Percentiles rank a stretch among this genome's conserved stretches.
These are phyloP conservation scores for Cheilosia pagana DNA, from an alignment of 2,888 invertebrate species.

Conservation along the genomic window DNA sequence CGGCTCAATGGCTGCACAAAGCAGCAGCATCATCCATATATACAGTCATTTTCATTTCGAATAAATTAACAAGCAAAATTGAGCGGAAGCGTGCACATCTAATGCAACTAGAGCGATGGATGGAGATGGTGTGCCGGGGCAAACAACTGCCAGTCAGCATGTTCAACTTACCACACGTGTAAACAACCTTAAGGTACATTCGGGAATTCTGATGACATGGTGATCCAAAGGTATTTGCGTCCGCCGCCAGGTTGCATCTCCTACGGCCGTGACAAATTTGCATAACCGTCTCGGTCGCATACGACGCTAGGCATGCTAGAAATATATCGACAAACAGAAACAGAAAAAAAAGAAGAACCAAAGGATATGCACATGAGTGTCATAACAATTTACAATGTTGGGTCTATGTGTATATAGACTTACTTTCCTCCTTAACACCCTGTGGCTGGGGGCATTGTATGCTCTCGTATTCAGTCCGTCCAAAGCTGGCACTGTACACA, in stretches of 20 bases:
- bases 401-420: conserved; percentile 83
- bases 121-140: conserved; percentile 4
- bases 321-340: conserved; percentile 75
- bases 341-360: conserved; percentile 40
- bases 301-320: conserved; percentile 93
- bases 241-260: conserved; percentile 91
- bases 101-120: conserved; percentile 11
- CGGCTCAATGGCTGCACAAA: not conserved
- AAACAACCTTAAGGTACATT: conserved; percentile 94
- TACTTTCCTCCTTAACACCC: conserved; percentile 94
- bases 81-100: conserved; percentile 52
- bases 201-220: conserved; percentile 92
- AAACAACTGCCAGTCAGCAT: conserved; percentile 41
- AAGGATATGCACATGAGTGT: conserved; percentile 43
- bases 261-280: conserved; percentile 93
- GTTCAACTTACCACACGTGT: conserved; percentile 91
- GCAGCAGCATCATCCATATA: not conserved
- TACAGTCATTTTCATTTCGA: not conserved
- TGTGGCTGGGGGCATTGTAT: conserved; percentile 94
- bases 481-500: conserved; percentile 96
- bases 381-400: conserved; percentile 56
- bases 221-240: conserved; percentile 92
- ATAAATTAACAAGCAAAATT: conserved; percentile 36
- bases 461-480: conserved; percentile 95
- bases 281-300: conserved; percentile 95